These are phyloP conservation scores for Brachyhypopomus gauderio DNA, from an alignment of 2,113 vertebrate genomes.

Conservation along the genomic window DNA sequence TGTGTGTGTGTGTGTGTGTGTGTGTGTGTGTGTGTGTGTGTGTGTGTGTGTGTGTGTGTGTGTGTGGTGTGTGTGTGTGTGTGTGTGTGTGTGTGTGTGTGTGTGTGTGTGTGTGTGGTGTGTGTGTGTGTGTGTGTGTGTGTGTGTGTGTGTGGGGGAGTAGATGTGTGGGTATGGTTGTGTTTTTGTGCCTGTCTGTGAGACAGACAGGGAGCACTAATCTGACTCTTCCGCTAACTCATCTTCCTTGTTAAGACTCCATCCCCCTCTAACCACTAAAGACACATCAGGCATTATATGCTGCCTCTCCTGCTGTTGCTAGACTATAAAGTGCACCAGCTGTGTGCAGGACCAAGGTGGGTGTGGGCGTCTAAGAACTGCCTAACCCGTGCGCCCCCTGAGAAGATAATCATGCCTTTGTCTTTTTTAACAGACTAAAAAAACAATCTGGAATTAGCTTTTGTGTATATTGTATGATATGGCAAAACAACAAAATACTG, in stretches of 20 bases:
- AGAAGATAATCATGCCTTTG: neutral
- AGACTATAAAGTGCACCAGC: constrained; percentile 12
- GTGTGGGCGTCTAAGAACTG: neutral
- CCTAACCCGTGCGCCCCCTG: neutral
- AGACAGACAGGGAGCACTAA: constrained; percentile 17
- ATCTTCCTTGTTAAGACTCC: constrained; percentile 21
- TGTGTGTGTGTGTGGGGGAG: no score
- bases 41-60: no score
- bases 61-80: neutral
- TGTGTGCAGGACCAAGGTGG: neutral
- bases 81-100: neutral
- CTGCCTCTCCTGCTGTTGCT: constrained; percentile 14
- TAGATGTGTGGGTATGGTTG: no score
- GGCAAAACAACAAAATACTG: no score
- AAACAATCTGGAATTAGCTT: neutral
- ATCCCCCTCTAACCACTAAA: constrained; percentile 14
- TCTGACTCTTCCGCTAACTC: constrained; percentile 35
- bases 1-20: neutral
- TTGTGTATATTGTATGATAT: neutral
- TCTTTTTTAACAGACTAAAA: constrained; percentile 10
- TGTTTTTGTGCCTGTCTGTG: neutral
- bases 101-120: neutral
- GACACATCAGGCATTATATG: constrained; percentile 25
- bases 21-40: neutral
- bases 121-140: no score